A percentile compares a stretch with the other conserved stretches of the same genome.
These are phyloP conservation scores for Calypte anna DNA, from an alignment of 2,113 vertebrate genomes.

Conservation along the genomic window DNA sequence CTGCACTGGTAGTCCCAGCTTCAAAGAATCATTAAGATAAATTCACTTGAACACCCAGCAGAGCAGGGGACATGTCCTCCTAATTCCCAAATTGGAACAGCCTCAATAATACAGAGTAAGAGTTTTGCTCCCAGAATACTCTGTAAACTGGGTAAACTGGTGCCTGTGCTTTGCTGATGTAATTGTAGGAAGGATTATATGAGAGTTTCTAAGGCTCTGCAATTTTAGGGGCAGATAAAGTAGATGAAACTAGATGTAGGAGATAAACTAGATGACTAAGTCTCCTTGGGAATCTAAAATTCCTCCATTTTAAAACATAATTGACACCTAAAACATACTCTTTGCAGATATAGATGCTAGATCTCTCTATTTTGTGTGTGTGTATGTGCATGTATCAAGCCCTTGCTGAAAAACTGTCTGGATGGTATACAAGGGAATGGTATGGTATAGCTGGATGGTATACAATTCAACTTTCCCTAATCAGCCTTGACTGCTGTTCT, in stretches of 20 bases:
- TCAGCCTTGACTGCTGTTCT: neutral
- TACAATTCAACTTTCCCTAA: neutral
- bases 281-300: neutral
- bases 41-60: neutral
- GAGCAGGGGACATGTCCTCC: neutral
- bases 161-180: neutral
- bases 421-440: neutral
- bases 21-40: neutral
- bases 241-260: too few relatives aligned
- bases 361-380: neutral
- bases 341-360: neutral
- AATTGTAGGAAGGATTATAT: neutral
- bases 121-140: neutral
- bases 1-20: neutral
- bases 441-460: neutral
- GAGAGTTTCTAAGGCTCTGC: neutral
- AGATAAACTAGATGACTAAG: neutral
- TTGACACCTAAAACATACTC: neutral
- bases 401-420: neutral
- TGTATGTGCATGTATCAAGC: fast-evolving
- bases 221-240: neutral
- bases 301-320: neutral
- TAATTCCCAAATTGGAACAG: neutral
- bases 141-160: neutral
- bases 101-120: neutral